Evolutionary conservation across 2,113 vertebrate species (phyloP).

Genomic region (Haemorhous mexicanus): DNA sequence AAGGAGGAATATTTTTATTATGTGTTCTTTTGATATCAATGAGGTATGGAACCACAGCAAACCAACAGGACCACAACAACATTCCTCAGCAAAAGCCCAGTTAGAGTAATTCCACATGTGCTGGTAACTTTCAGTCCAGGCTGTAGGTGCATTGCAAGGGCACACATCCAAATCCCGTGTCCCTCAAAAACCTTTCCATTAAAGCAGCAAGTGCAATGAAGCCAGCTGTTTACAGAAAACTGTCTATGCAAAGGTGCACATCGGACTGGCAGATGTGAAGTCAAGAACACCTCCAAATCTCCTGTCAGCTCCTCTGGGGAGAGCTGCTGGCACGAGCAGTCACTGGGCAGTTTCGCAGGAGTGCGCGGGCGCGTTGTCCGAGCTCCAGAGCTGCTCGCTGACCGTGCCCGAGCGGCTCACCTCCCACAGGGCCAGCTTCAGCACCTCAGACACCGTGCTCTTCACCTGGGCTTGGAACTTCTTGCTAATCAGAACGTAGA

Average conservation of each 20-base stretch:
- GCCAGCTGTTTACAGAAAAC: constrained; percentile 19
- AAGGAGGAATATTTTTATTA: not conserved
- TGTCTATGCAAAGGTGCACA: not conserved
- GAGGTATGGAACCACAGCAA: not conserved
- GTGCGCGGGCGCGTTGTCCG: not conserved
- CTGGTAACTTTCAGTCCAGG: not conserved
- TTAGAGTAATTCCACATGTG: not conserved
- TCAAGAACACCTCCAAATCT: not conserved
- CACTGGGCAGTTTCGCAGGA: constrained; percentile 64
- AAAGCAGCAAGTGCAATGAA: not conserved
- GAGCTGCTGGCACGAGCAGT: not conserved
- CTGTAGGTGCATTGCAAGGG: not conserved
- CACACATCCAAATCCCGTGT: not conserved
- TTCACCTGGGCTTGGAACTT: constrained; percentile 81
- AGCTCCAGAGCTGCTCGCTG: constrained; percentile 77
- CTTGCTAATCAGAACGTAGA: constrained; percentile 89
- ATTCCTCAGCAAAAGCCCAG: not conserved
- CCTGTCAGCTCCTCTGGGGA: not conserved
- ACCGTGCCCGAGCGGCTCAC: constrained; percentile 83
- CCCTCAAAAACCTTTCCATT: not conserved
- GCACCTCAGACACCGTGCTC: constrained; percentile 80
- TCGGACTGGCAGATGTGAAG: constrained; percentile 1
- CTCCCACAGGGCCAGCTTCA: constrained; percentile 87
- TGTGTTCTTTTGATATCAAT: not conserved
- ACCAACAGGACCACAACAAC: not conserved